These are phyloP conservation scores for Molanna angustata DNA, from an alignment of 2,888 invertebrate species.

Conservation along the genomic window DNA sequence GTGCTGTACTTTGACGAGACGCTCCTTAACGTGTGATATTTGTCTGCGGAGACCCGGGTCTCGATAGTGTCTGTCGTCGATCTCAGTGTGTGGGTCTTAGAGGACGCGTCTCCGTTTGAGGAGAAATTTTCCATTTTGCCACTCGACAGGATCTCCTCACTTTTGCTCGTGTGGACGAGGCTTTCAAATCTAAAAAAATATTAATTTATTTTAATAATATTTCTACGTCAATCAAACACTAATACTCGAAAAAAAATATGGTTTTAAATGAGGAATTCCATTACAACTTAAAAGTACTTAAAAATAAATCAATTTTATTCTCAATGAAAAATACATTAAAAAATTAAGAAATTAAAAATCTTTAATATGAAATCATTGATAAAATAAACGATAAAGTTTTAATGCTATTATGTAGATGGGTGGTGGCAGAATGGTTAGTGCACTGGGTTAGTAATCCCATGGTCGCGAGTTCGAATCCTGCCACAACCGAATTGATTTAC, in stretches of 20 bases:
- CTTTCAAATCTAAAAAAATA: conserved; percentile 16
- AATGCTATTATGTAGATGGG: no score
- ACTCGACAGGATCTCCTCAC: conserved; percentile 25
- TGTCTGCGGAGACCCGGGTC: conserved; percentile 35
- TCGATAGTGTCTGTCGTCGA: conserved; percentile 23
- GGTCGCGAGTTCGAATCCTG: no score
- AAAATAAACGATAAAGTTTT: no score
- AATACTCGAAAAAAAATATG: not conserved
- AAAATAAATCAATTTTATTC: not conserved
- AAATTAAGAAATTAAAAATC: no score
- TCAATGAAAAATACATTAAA: not conserved
- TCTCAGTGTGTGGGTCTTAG: conserved; percentile 27
- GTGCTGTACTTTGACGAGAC: conserved; percentile 38
- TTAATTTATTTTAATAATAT: not conserved
- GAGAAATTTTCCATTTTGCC: conserved; percentile 11
- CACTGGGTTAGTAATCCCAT: no score
- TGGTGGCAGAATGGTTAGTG: no score
- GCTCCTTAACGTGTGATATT: conserved; percentile 43
- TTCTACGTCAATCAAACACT: not conserved
- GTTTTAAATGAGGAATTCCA: not conserved
- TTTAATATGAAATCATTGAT: no score
- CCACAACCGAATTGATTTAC: no score
- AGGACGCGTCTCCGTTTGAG: conserved; percentile 16
- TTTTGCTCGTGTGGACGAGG: conserved; percentile 20
- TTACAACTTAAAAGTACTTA: not conserved